Conservation (phyloP, 2,888 invertebrate genomes). For the Lasioglossum figueresi region DNA sequence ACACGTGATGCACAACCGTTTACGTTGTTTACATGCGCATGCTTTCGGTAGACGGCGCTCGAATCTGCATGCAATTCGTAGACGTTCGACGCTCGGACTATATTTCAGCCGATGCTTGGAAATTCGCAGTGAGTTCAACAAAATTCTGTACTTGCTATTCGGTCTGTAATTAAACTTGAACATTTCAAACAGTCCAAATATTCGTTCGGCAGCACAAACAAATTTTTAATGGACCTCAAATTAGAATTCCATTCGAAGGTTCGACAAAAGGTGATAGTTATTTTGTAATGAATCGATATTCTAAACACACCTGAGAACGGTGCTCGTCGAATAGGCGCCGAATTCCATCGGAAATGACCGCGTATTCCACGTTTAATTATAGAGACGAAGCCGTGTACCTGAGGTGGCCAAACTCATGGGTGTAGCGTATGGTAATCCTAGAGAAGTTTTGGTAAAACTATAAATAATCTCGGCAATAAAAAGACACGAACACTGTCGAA, state of each 20-base stretch:
- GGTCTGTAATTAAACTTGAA: background rate
- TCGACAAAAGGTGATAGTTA: background rate
- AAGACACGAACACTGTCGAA: constrained; percentile 51
- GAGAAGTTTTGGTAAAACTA: constrained; percentile 71
- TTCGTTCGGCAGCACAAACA: background rate
- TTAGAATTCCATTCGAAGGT: background rate
- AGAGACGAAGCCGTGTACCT: constrained; percentile 66
- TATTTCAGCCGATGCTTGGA: background rate
- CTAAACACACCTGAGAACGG: constrained; percentile 36
- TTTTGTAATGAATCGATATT: constrained; percentile 5
- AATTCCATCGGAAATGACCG: constrained; percentile 57
- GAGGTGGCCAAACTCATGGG: constrained; percentile 60
- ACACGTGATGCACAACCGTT: constrained; percentile 42
- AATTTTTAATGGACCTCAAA: background rate
- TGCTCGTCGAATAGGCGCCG: constrained; percentile 11
- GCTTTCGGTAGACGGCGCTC: constrained; percentile 11
- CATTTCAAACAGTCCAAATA: background rate
- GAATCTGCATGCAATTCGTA: constrained; percentile 1
- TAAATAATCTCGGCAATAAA: constrained; percentile 69
- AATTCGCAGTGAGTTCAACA: background rate
- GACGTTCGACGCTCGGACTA: background rate
- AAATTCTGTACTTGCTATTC: background rate
- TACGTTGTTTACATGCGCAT: constrained; percentile 30
- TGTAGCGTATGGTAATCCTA: constrained; percentile 65
- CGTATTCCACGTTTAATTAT: constrained; percentile 64